Evolutionary conservation across 2,888 invertebrate genomes (phyloP), one percentile per base, ranked within the genome.

Genomic region (Exocentrus adspersus): DNA sequence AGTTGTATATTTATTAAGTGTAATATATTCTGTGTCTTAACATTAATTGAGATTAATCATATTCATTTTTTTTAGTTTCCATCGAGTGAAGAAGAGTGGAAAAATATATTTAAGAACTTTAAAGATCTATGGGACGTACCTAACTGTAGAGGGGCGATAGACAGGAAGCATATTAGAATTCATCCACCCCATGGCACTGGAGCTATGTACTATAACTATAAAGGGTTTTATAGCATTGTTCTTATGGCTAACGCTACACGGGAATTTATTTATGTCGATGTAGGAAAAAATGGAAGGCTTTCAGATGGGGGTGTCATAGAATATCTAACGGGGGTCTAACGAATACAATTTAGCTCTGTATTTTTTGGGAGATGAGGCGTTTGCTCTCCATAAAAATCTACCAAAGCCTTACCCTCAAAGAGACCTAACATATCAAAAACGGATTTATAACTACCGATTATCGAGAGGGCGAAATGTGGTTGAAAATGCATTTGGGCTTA

Each of bases 391-490:
- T 17, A 51, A 64, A 32, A 43, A 66, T 45, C 70, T 74, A 51
- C 65, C 74, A 37, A 75, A 75, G 66, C 72, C 73, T 57, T 74
- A 63, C 66, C 65, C 71, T 19, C 71, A 70, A 67, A 62, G 43
- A 24, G 32, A 37, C n/a, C 42, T 62, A n/a, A 51, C 21, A 10
- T 20, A 56, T 43, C 52, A 60, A 16, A 64, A 46, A 19, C 46
- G 50, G 63, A 68, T 28, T 62, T 70, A 32, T 62, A 72, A 60
- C 32, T 64, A 64, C 43, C 32, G 60, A 17, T 12, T 60, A 45
- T 54, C 50, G 14, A 21, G 59, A 17, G 9, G 32, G 63, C 71
- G 64, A 68, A 72, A 62, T 60, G 50, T 62, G 6, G 50, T 62
- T 21, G 63, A 69, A 61, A 69, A 67, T 50, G 51, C 69, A 30